phyloP scores from a whole-genome alignment of 2,888 invertebrate species.

The Plebejus argus region DNA sequence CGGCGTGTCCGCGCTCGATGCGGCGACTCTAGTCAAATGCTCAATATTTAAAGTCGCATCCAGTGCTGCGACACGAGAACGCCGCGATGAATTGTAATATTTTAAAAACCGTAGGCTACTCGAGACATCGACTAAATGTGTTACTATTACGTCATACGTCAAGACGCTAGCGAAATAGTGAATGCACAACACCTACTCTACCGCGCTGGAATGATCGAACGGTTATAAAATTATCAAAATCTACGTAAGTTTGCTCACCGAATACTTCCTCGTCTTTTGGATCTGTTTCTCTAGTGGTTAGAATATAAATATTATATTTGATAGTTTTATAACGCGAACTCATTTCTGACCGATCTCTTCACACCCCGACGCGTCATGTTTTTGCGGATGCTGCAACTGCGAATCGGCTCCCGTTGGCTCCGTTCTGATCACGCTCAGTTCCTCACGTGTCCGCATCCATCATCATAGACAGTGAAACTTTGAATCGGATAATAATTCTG shows the following conservation, averaged over 20 bases:
- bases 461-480: constrained; percentile 75
- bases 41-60: constrained; percentile 65
- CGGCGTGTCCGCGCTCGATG: constrained; percentile 46
- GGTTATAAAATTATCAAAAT: constrained; percentile 64
- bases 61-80: constrained; percentile 52
- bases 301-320: constrained; percentile 55
- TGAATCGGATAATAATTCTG: constrained; percentile 49
- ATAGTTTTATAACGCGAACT: constrained; percentile 69
- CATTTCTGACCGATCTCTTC: constrained; percentile 42
- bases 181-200: constrained; percentile 55
- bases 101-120: constrained; percentile 55
- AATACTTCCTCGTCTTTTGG: constrained; percentile 74
- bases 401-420: background rate
- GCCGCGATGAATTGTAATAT: constrained; percentile 55
- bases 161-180: constrained; percentile 54
- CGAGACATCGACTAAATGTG: constrained; percentile 80
- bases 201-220: constrained; percentile 60
- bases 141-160: constrained; percentile 72
- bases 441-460: constrained; percentile 46
- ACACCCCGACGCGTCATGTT: constrained; percentile 46
- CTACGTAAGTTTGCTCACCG: constrained; percentile 70
- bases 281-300: constrained; percentile 71
- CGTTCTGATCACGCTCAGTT: constrained; percentile 36
- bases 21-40: constrained; percentile 60
- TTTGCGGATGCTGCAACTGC: background rate